phyloP scores from a whole-genome alignment of 2,797 vertebrate genomes.

The Delichon dasypus region DNA sequence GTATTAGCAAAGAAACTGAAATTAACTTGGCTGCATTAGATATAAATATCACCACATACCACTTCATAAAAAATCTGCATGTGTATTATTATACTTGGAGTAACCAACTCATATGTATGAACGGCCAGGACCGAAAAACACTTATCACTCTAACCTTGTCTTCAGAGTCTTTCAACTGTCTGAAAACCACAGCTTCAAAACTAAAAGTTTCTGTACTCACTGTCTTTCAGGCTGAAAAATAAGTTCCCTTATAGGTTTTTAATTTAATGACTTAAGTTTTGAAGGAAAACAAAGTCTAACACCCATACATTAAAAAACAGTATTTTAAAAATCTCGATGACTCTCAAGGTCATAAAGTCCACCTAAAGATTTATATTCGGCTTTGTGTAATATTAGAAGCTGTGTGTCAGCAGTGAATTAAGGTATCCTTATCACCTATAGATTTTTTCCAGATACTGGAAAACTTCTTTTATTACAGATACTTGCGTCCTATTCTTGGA shows the following conservation, averaged over 20 bases:
- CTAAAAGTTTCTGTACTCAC: neutral
- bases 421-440: neutral
- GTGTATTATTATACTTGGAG: neutral
- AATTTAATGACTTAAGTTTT: neutral
- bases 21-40: conserved; percentile 24
- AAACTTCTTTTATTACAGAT: neutral
- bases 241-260: neutral
- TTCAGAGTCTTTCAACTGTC: conserved; percentile 1
- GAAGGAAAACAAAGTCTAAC: neutral
- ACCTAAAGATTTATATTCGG: conserved; percentile 1
- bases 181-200: conserved; percentile 5
- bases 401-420: neutral
- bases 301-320: neutral
- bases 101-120: conserved; percentile 40
- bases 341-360: neutral
- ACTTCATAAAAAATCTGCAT: conserved; percentile 24
- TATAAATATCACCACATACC: neutral
- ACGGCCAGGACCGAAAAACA: neutral
- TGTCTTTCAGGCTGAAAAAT: neutral
- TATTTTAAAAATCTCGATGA: neutral
- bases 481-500: neutral
- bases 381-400: neutral
- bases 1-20: neutral
- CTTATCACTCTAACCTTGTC: neutral
- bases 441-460: neutral